Evolutionary conservation across 2,113 vertebrate genomes (phyloP), one percentile per base, ranked within the genome.

Genomic region (Ptilonorhynchus violaceus): DNA sequence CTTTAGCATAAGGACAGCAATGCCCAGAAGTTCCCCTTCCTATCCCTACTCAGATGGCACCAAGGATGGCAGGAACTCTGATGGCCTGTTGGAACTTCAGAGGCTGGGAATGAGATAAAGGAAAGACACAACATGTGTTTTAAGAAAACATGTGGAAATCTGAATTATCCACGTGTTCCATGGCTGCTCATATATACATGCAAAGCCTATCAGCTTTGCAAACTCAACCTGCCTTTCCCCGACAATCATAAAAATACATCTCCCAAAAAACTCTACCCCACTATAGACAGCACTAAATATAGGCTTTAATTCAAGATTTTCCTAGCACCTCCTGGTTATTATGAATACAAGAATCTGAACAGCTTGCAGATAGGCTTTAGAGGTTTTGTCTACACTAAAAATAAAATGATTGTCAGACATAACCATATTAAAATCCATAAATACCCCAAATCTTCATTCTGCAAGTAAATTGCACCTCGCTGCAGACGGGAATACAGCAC

Each of bases 331-430:
- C 41, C 1, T 39, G 60, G 42, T 91, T 96, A 95, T 93, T 93
- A 93, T 78, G 73, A 95, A 88, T 4, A 92, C 2, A 6, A 78
- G 69, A 96, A 89, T 58, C 52, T 72, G 72, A 94, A 84, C 73
- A 96, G 88, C 85, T 91, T 95, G 76, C 31, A 87, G 55, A 85
- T 17, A 53, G 62, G 69, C 77, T 96, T 85, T 52, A 80, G 72
- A 89, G 33, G 50, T 90, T 92, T 94, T 86, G 64, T 55, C 77
- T 96, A 67, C 73, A 44, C 82, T 80, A 92, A 92, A 96, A 96
- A 92, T 88, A 92, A 93, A 77, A 85, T 88, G 83, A 95, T 75
- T 96, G 89, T 96, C 93, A 95, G 86, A 84, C 42, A 47, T 17
- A 89, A 84, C 76, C 42, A 59, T 30, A 92, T 77, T 81, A 93